Base-by-base conservation (phyloP, 2,797 vertebrate species). In the Scomberomorus guttatus region DNA sequence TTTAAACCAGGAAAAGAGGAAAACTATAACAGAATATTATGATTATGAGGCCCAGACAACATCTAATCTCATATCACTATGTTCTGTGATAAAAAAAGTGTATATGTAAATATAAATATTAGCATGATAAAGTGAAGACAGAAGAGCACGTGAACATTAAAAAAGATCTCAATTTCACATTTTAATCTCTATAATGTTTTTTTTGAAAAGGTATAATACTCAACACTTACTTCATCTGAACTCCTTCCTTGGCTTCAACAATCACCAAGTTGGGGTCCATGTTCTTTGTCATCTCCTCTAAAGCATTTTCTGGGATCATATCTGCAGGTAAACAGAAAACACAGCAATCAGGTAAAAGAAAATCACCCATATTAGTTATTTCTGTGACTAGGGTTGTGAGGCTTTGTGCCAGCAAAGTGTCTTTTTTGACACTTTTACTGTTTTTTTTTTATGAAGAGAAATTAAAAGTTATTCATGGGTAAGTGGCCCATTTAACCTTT, bases 201-300 rank as follows among this genome's bases (percentile, higher is more conserved):
- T 76, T 25, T 17, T 51, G 20, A 48, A 37, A 29, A 54, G 20
- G 4, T 24, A n/a, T 34, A 29, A 74, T 29, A 13, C 17, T 48
- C 59, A 44, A 9, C 51, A 95, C 97, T 96, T 92, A 99, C 98
- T 98, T 97, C 95, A 98, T 96, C 92, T 97, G 97, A 87, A 97
- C 94, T 37, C 95, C 94, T 3, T 96, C 96, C 92, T 96, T 98
- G 91, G 83, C 95, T 84, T 99, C 98, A 39, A 98, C 96, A 56
- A 99, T 95, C 73, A 99, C 97, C 17, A 98, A 94, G 29, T 96
- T 99, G 61, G 97, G 98, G 81, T 99, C 98, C 74, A 98, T 97
- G 94, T 98, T 99, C 95, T 99, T 99, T 6, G 98, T 99, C 92
- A 99, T 99, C 92, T 99, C 98, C 87, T 99, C 98, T 83, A 99